A percentile compares a stretch with the other conserved stretches of the same genome.
phyloP scores from a whole-genome alignment of 2,113 vertebrate species.

The Bagarius yarrelli region DNA sequence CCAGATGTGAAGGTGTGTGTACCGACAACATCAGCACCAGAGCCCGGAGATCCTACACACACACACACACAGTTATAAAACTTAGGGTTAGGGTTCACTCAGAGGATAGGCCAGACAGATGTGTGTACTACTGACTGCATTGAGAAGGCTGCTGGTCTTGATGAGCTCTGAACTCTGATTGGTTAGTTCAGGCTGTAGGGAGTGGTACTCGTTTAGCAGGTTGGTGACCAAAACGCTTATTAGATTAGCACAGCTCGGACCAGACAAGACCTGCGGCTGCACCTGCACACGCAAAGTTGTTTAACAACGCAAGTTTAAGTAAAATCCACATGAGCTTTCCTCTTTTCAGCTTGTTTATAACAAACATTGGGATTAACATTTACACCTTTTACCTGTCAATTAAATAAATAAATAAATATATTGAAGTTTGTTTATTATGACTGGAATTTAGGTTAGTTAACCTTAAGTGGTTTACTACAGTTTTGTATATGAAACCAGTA shows the following conservation, averaged over 20 bases:
- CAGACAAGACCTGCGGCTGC: slow-evolving; percentile 92
- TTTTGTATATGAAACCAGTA: no score
- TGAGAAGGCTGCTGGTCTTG: slow-evolving; percentile 92
- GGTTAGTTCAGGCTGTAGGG: slow-evolving; percentile 85
- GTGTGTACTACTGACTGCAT: slow-evolving; percentile 79
- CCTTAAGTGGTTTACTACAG: no score
- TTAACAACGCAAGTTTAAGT: not conserved
- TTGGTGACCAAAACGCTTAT: slow-evolving; percentile 89
- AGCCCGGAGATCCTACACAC: slow-evolving; percentile 85
- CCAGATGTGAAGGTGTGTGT: slow-evolving; percentile 86
- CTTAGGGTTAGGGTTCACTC: no score
- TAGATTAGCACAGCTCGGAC: slow-evolving; percentile 91
- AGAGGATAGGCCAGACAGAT: not conserved
- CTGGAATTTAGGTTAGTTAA: no score
- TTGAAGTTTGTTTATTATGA: no score
- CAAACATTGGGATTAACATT: no score
- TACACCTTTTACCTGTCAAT: no score
- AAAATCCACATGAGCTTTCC: not conserved
- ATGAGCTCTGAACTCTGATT: slow-evolving; percentile 86
- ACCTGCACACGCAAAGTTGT: slow-evolving; percentile 65
- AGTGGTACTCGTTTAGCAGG: slow-evolving; percentile 92
- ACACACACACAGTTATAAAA: not conserved
- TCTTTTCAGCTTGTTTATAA: no score
- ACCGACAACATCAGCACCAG: slow-evolving; percentile 90
- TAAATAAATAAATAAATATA: no score